Evolutionary conservation across 2,888 invertebrate genomes (phyloP).

Genomic region (Drosophila paranaensis): DNA sequence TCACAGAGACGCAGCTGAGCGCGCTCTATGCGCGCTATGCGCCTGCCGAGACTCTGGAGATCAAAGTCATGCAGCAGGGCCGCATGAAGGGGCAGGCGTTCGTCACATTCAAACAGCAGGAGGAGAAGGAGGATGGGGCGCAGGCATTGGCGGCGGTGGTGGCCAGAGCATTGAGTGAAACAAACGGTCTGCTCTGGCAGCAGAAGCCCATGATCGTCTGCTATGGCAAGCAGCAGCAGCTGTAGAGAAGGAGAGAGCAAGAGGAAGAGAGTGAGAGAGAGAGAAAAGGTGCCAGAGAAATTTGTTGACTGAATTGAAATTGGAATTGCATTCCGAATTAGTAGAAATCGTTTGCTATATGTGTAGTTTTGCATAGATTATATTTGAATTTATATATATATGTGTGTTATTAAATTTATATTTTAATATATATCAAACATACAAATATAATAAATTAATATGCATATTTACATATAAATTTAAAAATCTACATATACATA

Average conservation of each 20-base stretch:
- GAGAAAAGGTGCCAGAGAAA: slow-evolving; percentile 1
- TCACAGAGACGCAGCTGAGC: slow-evolving; percentile 90
- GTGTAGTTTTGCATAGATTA: not conserved
- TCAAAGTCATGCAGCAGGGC: slow-evolving; percentile 96
- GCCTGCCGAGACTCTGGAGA: slow-evolving; percentile 86
- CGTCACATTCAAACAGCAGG: slow-evolving; percentile 86
- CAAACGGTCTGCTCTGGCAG: slow-evolving; percentile 94
- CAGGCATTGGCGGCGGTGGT: slow-evolving; percentile 85
- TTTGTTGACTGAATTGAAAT: slow-evolving; percentile 1
- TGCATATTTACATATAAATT: too few species aligned
- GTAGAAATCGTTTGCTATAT: not conserved
- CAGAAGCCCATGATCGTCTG: slow-evolving; percentile 96
- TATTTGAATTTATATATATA: too few species aligned
- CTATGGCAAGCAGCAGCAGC: slow-evolving; percentile 87
- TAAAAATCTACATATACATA: too few species aligned
- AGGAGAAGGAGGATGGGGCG: not conserved
- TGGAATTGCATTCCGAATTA: not conserved
- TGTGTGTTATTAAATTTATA: not conserved
- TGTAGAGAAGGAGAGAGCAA: not conserved
- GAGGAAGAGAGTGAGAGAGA: not conserved
- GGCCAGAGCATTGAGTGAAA: slow-evolving; percentile 91
- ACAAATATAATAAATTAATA: too few species aligned
- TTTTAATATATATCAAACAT: not conserved
- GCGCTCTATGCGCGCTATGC: slow-evolving; percentile 90
- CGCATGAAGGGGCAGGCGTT: slow-evolving; percentile 99